These are phyloP conservation scores for Brachymystax lenok DNA, from an alignment of 2,797 vertebrate species.

Conservation along the genomic window DNA sequence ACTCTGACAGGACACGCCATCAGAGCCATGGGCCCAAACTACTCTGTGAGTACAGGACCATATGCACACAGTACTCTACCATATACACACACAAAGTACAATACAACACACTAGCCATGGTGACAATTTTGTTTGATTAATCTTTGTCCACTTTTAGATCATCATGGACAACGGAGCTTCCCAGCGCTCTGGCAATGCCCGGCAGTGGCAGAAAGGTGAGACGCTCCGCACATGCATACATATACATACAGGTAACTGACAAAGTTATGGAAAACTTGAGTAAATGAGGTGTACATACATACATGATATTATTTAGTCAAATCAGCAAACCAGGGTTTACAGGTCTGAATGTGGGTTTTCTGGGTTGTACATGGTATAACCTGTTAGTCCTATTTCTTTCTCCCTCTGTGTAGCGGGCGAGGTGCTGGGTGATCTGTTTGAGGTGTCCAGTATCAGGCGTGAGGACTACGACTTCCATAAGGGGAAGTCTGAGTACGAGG, in stretches of 20 bases:
- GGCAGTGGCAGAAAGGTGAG: constrained; percentile 79
- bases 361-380: too few relatives aligned
- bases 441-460: constrained; percentile 79
- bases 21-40: constrained; percentile 81
- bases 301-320: background rate
- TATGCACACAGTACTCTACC: background rate
- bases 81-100: too few relatives aligned
- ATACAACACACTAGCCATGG: too few relatives aligned
- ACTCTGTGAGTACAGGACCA: constrained; percentile 72
- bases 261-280: too few relatives aligned
- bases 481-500: constrained; percentile 84
- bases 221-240: background rate
- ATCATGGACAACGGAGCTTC: constrained; percentile 85
- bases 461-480: constrained; percentile 84
- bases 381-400: too few relatives aligned
- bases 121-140: background rate
- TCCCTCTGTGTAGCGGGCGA: constrained; percentile 73
- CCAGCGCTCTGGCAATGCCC: constrained; percentile 60
- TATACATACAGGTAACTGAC: background rate
- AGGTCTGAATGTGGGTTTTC: background rate
- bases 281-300: too few relatives aligned
- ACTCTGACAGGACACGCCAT: constrained; percentile 84
- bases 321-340: background rate
- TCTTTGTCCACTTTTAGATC: constrained; percentile 61
- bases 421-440: constrained; percentile 77